These are phyloP conservation scores for Sweltsa coloradensis DNA, from an alignment of 1,140 invertebrate species.

Conservation along the genomic window DNA sequence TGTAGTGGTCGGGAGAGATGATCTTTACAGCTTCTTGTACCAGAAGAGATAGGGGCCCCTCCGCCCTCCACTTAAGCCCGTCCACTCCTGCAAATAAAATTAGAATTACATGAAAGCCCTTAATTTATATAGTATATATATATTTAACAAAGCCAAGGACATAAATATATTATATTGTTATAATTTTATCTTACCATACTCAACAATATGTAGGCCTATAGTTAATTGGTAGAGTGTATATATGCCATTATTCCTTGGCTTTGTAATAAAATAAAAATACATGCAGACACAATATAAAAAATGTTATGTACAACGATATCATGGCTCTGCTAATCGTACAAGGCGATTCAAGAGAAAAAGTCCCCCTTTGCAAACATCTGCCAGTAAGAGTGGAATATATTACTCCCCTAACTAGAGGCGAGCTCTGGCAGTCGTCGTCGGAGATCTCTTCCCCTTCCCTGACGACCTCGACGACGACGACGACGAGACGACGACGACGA, in stretches of 20 bases:
- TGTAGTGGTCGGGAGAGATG: too few relatives aligned
- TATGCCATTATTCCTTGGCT: background rate
- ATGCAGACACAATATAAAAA: background rate
- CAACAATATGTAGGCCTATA: background rate
- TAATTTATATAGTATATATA: background rate
- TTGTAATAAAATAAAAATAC: background rate
- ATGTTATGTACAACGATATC: background rate
- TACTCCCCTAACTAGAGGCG: too few relatives aligned
- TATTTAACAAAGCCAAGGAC: background rate
- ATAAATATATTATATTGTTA: too few relatives aligned
- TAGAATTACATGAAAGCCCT: slow-evolving; percentile 7
- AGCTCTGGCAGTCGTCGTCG: too few relatives aligned
- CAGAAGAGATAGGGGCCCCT: slow-evolving; percentile 78
- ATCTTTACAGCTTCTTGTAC: slow-evolving; percentile 81
- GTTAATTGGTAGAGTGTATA: slow-evolving; percentile 12
- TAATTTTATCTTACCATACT: too few relatives aligned
- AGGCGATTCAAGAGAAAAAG: background rate
- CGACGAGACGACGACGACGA: too few relatives aligned
- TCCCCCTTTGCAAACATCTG: background rate
- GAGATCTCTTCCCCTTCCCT: too few relatives aligned
- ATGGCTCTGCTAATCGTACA: background rate
- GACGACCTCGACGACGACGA: too few relatives aligned
- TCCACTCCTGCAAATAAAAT: slow-evolving; percentile 54
- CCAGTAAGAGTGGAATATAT: background rate
- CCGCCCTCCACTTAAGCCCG: slow-evolving; percentile 65